Percentiles rank a stretch among this genome's conserved stretches.
Evolutionary conservation across 2,888 invertebrate species (phyloP).

Genomic region (Dolichomitus sp.): DNA sequence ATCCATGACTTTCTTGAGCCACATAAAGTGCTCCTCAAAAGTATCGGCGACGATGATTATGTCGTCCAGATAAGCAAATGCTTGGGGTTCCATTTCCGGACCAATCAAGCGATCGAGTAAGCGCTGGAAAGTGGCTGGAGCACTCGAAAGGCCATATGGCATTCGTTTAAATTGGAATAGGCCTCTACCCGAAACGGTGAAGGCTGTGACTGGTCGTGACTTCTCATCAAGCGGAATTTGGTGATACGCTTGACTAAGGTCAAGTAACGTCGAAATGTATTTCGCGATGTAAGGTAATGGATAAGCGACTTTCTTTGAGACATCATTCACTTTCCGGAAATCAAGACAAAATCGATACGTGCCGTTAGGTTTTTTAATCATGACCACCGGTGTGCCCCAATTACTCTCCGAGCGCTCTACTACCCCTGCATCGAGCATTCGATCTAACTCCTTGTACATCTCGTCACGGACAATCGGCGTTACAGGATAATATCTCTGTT

Average conservation of each 20-base stretch:
- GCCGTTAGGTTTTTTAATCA: too few relatives aligned
- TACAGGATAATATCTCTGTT: neutral
- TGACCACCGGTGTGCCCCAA: neutral
- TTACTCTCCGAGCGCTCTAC: too few relatives aligned
- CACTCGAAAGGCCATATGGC: too few relatives aligned
- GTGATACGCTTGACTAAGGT: neutral
- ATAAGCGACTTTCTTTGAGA: neutral
- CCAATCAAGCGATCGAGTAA: neutral
- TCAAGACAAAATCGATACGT: neutral
- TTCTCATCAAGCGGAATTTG: neutral
- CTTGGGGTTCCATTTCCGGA: neutral
- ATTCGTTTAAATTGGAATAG: too few relatives aligned
- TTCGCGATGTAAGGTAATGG: neutral
- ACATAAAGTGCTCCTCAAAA: neutral
- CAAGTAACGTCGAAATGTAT: neutral
- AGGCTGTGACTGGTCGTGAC: neutral
- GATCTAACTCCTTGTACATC: too few relatives aligned
- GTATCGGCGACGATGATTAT: neutral
- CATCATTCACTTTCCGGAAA: too few relatives aligned
- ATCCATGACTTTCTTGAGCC: neutral
- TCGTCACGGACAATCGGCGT: neutral
- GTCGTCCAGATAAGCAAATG: neutral
- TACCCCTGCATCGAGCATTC: too few relatives aligned
- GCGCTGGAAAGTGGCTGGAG: too few relatives aligned
- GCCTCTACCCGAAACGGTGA: too few relatives aligned